Base-by-base conservation (phyloP, 1,140 invertebrate genomes). In the Cherax destructor region DNA sequence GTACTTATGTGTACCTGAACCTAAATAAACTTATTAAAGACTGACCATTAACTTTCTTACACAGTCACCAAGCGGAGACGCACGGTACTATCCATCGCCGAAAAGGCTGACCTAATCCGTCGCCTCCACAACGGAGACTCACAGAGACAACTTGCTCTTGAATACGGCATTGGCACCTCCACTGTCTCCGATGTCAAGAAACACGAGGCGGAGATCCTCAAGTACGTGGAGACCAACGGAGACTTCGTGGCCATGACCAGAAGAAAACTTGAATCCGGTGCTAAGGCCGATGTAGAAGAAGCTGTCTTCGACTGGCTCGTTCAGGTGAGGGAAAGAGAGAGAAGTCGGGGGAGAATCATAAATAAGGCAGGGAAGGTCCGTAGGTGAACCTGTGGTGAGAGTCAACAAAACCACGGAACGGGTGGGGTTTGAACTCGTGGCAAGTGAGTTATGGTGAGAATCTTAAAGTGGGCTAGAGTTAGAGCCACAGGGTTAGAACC, bases 161-260 rank as follows among this genome's bases (percentile, higher is more conserved):
- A 90, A n/a, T 90, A 84, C 47, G 88, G 88, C 0, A 90, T 90
- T 72, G 88, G 88, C 11, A 90, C 88, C n/a, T 90, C 88, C 5
- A 90, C 88, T n/a, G 88, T 90, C 21, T 90, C 88, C 9, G 88
- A 90, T 65, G 50, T 90, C 2, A 90, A 90, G 80, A 90, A 90
- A 50, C 80, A 90, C 41, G 81, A 90, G 52, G 81, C 76, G 18
- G 88, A 90, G 65, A 90, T 90, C 21, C 74, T 90, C 7, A 21
- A 56, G 1, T 83, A 84, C 52, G 88, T 90, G 0, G 88, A 83
- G 72, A 65, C 88, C n/a, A 90, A 90, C 61, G 88, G 81, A 6
- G 81, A 90, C 69, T 77, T 90, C 50, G 69, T 84, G 72, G 88
- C 88, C 88, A 90, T 56, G 80, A 90, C 50, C 56, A 83, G 88